Conservation (phyloP, 2,113 vertebrate species). For the Aleadryas rufinucha region DNA sequence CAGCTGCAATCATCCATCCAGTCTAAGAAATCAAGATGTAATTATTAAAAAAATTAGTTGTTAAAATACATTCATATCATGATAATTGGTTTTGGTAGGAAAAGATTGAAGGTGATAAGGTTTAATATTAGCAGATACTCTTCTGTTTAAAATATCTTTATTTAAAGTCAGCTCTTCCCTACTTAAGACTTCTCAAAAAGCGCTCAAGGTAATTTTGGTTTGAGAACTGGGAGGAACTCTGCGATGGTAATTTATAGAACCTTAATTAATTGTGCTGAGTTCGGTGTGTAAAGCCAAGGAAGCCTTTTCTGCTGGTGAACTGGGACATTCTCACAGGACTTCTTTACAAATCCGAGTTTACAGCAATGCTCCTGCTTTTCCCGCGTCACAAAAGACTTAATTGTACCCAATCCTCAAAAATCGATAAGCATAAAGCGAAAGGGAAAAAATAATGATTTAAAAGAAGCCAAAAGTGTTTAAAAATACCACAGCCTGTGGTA, state of each 20-base stretch:
- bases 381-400: too few relatives aligned
- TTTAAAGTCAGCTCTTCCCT: background rate
- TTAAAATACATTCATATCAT: background rate
- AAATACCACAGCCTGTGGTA: background rate
- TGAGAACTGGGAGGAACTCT: background rate
- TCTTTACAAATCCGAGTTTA: background rate
- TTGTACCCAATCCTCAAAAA: background rate
- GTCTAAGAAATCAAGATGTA: background rate
- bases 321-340: background rate
- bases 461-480: background rate
- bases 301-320: background rate
- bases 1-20: background rate
- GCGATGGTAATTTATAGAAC: background rate
- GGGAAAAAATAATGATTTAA: background rate
- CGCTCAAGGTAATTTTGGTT: background rate
- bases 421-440: background rate
- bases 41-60: background rate
- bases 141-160: background rate
- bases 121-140: background rate
- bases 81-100: background rate
- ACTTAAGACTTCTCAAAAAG: background rate
- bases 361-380: background rate
- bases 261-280: background rate
- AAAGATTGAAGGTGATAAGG: background rate
- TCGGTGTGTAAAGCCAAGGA: background rate